These are phyloP conservation scores for Latheticus oryzae DNA, from an alignment of 2,888 invertebrate genomes.

Conservation along the genomic window DNA sequence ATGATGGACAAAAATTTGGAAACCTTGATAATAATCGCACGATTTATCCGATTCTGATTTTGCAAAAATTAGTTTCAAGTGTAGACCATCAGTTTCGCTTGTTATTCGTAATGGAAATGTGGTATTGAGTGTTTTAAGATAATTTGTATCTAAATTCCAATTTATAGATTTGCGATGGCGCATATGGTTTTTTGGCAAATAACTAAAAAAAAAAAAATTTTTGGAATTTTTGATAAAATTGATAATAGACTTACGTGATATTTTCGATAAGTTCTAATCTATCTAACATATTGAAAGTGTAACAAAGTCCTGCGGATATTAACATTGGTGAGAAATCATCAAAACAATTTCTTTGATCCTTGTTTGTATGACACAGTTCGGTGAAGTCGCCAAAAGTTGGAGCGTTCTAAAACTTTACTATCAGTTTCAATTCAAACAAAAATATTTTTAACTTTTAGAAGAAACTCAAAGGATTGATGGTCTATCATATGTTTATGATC, in stretches of 20 bases:
- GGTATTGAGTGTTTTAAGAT: background rate
- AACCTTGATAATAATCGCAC: background rate
- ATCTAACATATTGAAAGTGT: slow-evolving; percentile 15
- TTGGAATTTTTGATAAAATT: slow-evolving; percentile 2
- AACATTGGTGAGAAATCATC: slow-evolving; percentile 12
- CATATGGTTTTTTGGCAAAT: background rate
- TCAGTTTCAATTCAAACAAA: too few relatives aligned
- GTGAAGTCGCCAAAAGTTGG: too few relatives aligned
- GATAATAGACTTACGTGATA: slow-evolving; percentile 4
- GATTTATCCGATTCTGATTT: background rate
- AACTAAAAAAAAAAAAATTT: slow-evolving; percentile 1
- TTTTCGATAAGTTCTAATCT: background rate
- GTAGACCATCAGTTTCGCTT: background rate
- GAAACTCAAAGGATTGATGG: too few relatives aligned
- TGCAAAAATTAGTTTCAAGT: background rate
- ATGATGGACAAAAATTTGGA: slow-evolving; percentile 2
- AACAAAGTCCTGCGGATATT: slow-evolving; percentile 1
- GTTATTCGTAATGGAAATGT: background rate
- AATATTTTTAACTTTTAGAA: too few relatives aligned
- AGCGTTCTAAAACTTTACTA: too few relatives aligned
- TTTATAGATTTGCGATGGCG: background rate
- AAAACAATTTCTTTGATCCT: too few relatives aligned
- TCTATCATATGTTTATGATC: too few relatives aligned
- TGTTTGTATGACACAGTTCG: too few relatives aligned
- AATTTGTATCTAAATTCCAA: slow-evolving; percentile 1